Conservation (phyloP, 1,140 invertebrate genomes). For the Leptinotarsa undecemlineata region DNA sequence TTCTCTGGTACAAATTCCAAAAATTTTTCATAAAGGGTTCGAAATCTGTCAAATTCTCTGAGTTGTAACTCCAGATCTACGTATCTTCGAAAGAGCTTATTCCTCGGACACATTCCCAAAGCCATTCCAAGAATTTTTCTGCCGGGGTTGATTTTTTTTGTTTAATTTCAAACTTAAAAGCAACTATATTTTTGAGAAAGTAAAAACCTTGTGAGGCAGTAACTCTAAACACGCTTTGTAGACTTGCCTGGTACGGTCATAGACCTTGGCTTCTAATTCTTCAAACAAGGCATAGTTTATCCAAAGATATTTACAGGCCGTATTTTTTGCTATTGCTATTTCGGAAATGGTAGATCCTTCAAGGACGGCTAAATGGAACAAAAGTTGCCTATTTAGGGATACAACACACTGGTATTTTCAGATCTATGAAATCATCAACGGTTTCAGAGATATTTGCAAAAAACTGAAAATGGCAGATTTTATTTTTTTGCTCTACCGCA, state of each 20-base stretch:
- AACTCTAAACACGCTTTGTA: constrained; percentile 91
- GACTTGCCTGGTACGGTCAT: constrained; percentile 87
- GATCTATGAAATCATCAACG: no score
- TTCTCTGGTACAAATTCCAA: constrained; percentile 95
- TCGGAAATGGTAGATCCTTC: no score
- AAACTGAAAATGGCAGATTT: no score
- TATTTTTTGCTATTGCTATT: no score
- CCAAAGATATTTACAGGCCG: no score
- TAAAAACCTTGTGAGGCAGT: constrained; percentile 96
- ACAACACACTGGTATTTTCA: no score
- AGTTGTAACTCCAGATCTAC: constrained; percentile 98
- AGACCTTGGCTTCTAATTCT: constrained; percentile 89
- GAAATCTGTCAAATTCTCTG: constrained; percentile 93
- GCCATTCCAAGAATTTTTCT: constrained; percentile 90
- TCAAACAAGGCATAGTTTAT: constrained; percentile 99
- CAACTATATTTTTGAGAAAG: constrained; percentile 99
- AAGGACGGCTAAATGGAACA: no score
- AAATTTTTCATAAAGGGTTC: constrained; percentile 96
- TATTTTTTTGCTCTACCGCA: no score
- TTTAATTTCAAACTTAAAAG: constrained; percentile 97
- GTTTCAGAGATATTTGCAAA: no score
- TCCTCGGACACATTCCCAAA: constrained; percentile 94
- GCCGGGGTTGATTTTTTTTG: constrained; percentile 88
- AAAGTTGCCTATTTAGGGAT: no score
- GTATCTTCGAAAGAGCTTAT: constrained; percentile 96